Evolutionary conservation across 2,888 invertebrate genomes (phyloP).

Genomic region (Cosmia trapezina): DNA sequence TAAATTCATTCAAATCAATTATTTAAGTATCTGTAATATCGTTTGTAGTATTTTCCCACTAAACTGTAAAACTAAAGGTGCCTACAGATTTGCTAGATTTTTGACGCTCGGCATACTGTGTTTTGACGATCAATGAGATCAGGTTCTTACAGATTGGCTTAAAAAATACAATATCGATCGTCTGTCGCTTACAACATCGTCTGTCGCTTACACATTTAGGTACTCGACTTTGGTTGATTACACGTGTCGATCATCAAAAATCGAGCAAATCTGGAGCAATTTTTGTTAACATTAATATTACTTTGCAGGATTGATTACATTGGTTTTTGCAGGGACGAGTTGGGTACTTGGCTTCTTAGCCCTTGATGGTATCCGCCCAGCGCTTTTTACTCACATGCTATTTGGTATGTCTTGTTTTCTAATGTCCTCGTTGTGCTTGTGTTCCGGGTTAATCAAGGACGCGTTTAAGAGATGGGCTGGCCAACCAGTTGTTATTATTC

Average conservation of each 20-base stretch:
- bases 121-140: constrained; percentile 1
- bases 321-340: constrained; percentile 58
- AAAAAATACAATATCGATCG: not conserved
- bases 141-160: not conserved
- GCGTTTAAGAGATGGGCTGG: constrained; percentile 70
- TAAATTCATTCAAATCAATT: not conserved
- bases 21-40: not conserved
- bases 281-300: not conserved
- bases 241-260: not conserved
- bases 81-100: not conserved
- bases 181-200: too few relatives aligned
- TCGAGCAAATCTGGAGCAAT: not conserved
- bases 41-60: not conserved
- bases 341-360: constrained; percentile 65
- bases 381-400: constrained; percentile 60
- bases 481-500: constrained; percentile 51
- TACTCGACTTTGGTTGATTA: not conserved
- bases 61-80: not conserved
- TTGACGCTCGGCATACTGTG: not conserved
- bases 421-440: constrained; percentile 71
- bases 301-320: constrained; percentile 70
- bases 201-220: not conserved
- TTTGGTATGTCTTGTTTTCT: constrained; percentile 74
- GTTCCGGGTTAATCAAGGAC: constrained; percentile 64
- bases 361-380: not conserved